These are phyloP conservation scores for Dasysyrphus albostriatus DNA, from an alignment of 2,888 invertebrate genomes.

Conservation along the genomic window DNA sequence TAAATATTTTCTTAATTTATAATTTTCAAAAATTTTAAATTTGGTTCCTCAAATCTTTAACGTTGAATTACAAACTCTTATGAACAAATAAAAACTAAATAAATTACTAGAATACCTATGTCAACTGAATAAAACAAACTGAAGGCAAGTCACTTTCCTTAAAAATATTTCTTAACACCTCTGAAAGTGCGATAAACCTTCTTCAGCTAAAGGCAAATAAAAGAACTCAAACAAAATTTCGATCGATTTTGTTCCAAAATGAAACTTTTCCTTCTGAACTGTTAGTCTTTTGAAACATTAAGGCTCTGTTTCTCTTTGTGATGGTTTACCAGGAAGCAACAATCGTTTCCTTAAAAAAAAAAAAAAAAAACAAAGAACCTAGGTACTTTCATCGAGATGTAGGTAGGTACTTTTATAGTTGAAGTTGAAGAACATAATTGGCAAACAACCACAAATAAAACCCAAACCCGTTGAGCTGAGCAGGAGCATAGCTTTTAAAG, in stretches of 20 bases:
- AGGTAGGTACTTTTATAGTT: constrained; percentile 16
- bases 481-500: background rate
- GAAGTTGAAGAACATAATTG: constrained; percentile 35
- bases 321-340: constrained; percentile 22
- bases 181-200: too few relatives aligned
- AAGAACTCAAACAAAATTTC: too few relatives aligned
- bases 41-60: too few relatives aligned
- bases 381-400: constrained; percentile 3
- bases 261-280: background rate
- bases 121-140: too few relatives aligned
- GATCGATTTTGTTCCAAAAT: background rate
- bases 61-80: too few relatives aligned
- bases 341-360: background rate
- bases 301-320: background rate
- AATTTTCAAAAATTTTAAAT: too few relatives aligned
- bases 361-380: background rate
- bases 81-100: too few relatives aligned
- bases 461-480: background rate
- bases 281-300: background rate
- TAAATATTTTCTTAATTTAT: too few relatives aligned
- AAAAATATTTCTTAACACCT: too few relatives aligned
- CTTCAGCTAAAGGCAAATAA: too few relatives aligned
- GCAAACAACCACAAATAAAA: constrained; percentile 37
- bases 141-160: too few relatives aligned
- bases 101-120: too few relatives aligned